Conservation (phyloP, 2,888 invertebrate genomes). For the Acronicta psi region DNA sequence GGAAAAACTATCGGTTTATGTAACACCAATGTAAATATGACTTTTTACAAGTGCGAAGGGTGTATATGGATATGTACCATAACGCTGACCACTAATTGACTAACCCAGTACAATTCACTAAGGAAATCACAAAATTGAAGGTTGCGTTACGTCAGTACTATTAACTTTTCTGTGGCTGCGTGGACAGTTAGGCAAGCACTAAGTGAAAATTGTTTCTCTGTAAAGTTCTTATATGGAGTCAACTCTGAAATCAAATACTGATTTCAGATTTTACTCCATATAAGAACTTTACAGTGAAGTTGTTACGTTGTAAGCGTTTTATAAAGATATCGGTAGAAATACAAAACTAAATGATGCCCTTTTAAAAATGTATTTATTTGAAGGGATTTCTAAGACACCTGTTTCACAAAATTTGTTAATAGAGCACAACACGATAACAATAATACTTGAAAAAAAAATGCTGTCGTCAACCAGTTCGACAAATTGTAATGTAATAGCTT, state of each 20-base stretch:
- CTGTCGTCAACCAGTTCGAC: conserved; percentile 25
- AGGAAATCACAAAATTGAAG: too few relatives aligned
- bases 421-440: conserved; percentile 1
- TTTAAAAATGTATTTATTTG: not conserved
- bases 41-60: conserved; percentile 1
- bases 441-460: not conserved
- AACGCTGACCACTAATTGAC: too few relatives aligned
- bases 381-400: not conserved
- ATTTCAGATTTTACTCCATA: too few relatives aligned
- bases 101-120: too few relatives aligned
- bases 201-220: too few relatives aligned
- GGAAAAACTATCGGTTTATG: conserved; percentile 23
- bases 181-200: too few relatives aligned
- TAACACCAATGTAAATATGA: conserved; percentile 10
- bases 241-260: too few relatives aligned
- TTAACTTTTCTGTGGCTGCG: too few relatives aligned
- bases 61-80: not conserved
- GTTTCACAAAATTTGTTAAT: not conserved
- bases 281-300: too few relatives aligned
- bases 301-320: not conserved
- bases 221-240: too few relatives aligned
- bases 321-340: not conserved
- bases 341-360: not conserved
- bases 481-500: conserved; percentile 28
- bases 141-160: too few relatives aligned